phyloP scores from a whole-genome alignment of 2,113 vertebrate genomes.

The Acinonyx jubatus region DNA sequence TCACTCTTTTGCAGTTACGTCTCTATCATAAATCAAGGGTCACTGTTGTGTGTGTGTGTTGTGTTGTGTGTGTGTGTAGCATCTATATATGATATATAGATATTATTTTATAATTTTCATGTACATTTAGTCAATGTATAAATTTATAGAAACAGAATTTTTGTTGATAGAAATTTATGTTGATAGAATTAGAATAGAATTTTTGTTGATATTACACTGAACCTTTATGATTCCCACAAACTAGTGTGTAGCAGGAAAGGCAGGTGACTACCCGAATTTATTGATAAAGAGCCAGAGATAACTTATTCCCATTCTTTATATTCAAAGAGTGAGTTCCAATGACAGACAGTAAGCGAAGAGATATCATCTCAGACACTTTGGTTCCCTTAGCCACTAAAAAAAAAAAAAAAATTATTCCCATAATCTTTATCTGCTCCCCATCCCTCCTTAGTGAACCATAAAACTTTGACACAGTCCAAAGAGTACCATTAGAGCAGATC shows the following conservation, averaged over 20 bases:
- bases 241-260: neutral
- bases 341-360: neutral
- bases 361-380: neutral
- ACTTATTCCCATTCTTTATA: neutral
- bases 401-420: constrained; percentile 16
- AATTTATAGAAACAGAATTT: neutral
- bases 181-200: neutral
- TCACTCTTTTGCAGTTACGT: neutral
- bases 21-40: neutral
- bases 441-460: neutral
- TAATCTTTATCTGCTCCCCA: neutral
- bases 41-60: neutral
- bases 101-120: neutral
- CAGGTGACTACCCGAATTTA: neutral
- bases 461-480: neutral
- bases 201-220: neutral
- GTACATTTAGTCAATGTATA: neutral
- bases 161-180: neutral
- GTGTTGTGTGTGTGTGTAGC: no score
- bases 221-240: neutral
- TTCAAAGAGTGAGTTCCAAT: neutral
- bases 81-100: no score
- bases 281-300: neutral
- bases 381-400: neutral
- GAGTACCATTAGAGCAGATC: neutral